Percentiles rank a stretch among this genome's conserved stretches.
phyloP scores from a whole-genome alignment of 1,140 invertebrate species.

The Drosophila micromelanica region DNA sequence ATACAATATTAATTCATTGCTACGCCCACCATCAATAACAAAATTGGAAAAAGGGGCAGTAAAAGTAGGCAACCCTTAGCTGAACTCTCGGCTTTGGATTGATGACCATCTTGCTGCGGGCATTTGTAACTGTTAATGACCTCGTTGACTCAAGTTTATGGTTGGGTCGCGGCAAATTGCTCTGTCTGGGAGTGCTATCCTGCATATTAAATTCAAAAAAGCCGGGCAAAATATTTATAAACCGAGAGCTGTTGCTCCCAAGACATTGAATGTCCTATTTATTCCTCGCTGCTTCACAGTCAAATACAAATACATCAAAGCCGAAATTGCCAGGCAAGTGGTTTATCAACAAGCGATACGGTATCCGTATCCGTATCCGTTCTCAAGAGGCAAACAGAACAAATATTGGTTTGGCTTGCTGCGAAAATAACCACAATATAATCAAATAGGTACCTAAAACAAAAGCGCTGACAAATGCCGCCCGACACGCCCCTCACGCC shows the following conservation, averaged over 20 bases:
- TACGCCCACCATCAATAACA: too few species aligned
- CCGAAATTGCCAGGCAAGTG: constrained; percentile 41
- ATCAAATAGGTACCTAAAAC: constrained; percentile 33
- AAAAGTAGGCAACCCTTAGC: too few species aligned
- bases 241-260: constrained; percentile 13
- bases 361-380: constrained; percentile 22
- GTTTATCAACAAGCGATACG: constrained; percentile 21
- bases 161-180: constrained; percentile 22
- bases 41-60: too few species aligned
- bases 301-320: constrained; percentile 46
- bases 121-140: constrained; percentile 50
- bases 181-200: constrained; percentile 11
- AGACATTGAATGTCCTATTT: not conserved
- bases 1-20: too few species aligned
- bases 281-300: not conserved
- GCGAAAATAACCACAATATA: constrained; percentile 9
- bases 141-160: constrained; percentile 44
- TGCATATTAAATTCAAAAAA: constrained; percentile 46
- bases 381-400: not conserved
- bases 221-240: constrained; percentile 46
- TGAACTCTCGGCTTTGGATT: not conserved
- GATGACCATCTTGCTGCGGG: constrained; percentile 1
- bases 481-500: not conserved
- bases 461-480: constrained; percentile 27
- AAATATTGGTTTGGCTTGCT: not conserved